A percentile compares a stretch with the other conserved stretches of the same genome.
Evolutionary conservation across 64 coral and sea anemone species (phyloP).

Genomic region (Orbicella faveolata): DNA sequence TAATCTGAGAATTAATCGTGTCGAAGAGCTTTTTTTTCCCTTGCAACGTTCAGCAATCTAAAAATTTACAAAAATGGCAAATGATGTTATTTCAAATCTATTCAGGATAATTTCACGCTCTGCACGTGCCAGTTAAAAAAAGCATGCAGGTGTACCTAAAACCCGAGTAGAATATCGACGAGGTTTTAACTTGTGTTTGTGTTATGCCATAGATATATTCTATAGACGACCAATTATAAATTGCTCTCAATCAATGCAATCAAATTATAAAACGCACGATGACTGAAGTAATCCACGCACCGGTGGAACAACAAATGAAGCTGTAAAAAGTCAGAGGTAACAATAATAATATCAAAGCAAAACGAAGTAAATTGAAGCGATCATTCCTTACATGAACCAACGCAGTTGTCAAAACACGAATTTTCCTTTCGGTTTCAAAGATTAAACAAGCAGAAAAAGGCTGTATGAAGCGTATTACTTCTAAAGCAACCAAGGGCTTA

Average conservation of each 20-base stretch:
- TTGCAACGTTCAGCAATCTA: background rate
- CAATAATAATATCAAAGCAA: background rate
- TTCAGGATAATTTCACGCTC: conserved; percentile 27
- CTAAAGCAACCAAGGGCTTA: too few species aligned
- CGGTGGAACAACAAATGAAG: too few species aligned
- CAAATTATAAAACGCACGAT: background rate
- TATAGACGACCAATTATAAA: background rate
- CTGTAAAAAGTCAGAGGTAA: background rate
- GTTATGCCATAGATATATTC: background rate
- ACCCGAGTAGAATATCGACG: background rate
- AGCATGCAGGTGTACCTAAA: conserved; percentile 14
- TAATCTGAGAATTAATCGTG: background rate
- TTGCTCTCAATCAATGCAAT: background rate
- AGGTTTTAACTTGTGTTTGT: background rate
- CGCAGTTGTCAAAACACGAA: too few species aligned
- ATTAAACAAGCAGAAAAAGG: background rate
- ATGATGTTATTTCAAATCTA: conserved; percentile 26
- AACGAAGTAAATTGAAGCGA: background rate
- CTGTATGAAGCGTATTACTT: background rate
- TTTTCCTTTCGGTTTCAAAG: background rate
- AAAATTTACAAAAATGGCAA: conserved; percentile 12
- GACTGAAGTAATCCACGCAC: background rate
- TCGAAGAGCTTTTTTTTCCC: background rate
- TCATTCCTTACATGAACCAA: too few species aligned
- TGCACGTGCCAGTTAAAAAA: conserved; percentile 19